Base-by-base conservation (phyloP, 1,140 invertebrate genomes). In the Drosophila nasuta region DNA sequence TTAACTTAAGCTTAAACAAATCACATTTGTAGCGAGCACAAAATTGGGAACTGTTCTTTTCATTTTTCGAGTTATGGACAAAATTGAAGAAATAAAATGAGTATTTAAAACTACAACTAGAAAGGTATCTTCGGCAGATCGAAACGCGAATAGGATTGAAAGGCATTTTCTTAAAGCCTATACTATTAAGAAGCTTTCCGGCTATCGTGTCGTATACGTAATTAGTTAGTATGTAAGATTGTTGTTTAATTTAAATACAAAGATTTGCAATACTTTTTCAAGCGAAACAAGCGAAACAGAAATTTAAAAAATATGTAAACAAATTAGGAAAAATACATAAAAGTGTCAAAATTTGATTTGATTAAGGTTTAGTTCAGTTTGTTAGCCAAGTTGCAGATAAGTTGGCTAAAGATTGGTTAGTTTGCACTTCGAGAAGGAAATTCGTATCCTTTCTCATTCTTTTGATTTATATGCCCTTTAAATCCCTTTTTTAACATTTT, bases 21-120 rank as follows among this genome's bases (percentile, higher is more conserved):
- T 87, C 77, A 87, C 83, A 88, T 76, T 68, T 75, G 56, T 88
- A 82, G 79, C 76, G 72, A 87, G 76, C 82, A 68, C 46, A 56
- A 59, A 72, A 56, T 66, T 41, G 41, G 64, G 43, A 73, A 77
- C 66, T 20, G 35, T 62, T 25, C 54, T 49, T 66, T 30, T 6
- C 25, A 48, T 38, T 51, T 51, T 46, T 64, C 45, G 46, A 25
- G 20, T 64, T 75, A 64, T 52, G n/a, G 60, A 75, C 67, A 56
- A 60, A 52, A 5, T 2, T 10, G 51, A 7, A 51, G 17, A 59
- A 58, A n/a, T 5, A 5, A 52, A n/a, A 43, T 72, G 25, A 25
- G n/a, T 52, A n/a, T 35, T n/a, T 17, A 3, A 30, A 30, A 30
- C 10, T 57, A 62, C n/a, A 56, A 69, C 57, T 43, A 57, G 43